Base-by-base conservation (phyloP, 1,140 invertebrate species). In the Zaprionus ghesquierei region DNA sequence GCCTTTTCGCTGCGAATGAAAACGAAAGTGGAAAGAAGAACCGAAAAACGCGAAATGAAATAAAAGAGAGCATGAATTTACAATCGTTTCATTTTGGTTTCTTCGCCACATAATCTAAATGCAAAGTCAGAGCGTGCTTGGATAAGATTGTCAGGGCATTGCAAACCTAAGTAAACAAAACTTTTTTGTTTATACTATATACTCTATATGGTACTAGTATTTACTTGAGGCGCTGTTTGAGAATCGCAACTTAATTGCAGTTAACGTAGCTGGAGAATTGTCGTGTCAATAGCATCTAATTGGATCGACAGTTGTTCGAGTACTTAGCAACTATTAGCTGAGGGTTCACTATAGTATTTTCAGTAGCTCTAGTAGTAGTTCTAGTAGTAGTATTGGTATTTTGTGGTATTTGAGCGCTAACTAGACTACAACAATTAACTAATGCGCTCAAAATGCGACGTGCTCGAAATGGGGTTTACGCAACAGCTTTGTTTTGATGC, bases 71-170 rank as follows among this genome's bases (percentile, higher is more conserved):
- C n/a, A 64, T 46, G 35, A 49, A 63, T 62, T 38, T 62, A 31
- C 44, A 15, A 49, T 61, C 15, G 5, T 35, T 23, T 51, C n/a
- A n/a, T n/a, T 25, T 27, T 23, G 31, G n/a, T 29, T 8, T 51
- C 3, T 23, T 29, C 12, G 50, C 27, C 23, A 20, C 27, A 20
- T 56, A 56, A 69, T 62, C 70, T 73, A 56, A 55, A 33, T 55
- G 38, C 20, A 55, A 50, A 69, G 66, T 69, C 27, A 63, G 58
- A 65, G 44, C 60, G 49, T 69, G 68, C 49, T 75, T 69, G 55
- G 44, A 60, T 66, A 56, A 78, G 82, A 87, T 86, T 86, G 81
- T 86, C 81, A 53, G 56, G 65, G 75, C 75, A 72, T 41, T 44
- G 25, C 22, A 27, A 71, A 65, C 33, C 9, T 10, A 46, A 62